Evolutionary conservation across 2,113 vertebrate genomes (phyloP).

Genomic region (Sapajus apella): DNA sequence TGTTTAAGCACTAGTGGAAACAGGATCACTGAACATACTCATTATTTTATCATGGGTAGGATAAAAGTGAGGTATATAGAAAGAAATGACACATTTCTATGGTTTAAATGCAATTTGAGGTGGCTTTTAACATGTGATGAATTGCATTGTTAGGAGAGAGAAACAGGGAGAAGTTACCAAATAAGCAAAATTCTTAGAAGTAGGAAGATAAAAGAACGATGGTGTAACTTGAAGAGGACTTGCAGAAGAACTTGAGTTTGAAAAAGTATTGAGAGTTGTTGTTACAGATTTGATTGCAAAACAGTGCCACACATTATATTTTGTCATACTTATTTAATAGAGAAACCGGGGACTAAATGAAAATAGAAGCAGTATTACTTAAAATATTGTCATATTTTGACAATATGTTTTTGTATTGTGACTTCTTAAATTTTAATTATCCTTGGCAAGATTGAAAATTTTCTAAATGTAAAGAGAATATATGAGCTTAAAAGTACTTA

Average conservation of each 20-base stretch:
- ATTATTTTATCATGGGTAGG: background rate
- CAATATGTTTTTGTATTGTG: slow-evolving; percentile 2
- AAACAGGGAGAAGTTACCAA: background rate
- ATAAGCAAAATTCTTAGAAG: background rate
- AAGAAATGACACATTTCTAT: background rate
- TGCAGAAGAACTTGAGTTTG: background rate
- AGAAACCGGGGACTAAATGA: background rate
- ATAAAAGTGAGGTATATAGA: background rate
- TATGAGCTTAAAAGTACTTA: background rate
- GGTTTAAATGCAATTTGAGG: background rate
- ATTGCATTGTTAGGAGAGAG: background rate
- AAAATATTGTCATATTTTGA: slow-evolving; percentile 19
- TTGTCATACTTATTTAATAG: background rate
- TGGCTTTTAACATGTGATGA: background rate
- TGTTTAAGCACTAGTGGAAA: background rate
- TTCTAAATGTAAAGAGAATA: background rate
- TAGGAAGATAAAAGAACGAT: background rate
- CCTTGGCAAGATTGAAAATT: slow-evolving; percentile 20
- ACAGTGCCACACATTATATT: background rate
- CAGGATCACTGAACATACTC: background rate
- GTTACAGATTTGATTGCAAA: background rate
- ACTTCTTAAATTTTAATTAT: background rate
- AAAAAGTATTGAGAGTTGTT: background rate
- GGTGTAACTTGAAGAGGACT: background rate
- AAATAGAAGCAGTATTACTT: background rate